These are phyloP conservation scores for Carettochelys insculpta DNA, from an alignment of 2,113 vertebrate genomes.

Conservation along the genomic window DNA sequence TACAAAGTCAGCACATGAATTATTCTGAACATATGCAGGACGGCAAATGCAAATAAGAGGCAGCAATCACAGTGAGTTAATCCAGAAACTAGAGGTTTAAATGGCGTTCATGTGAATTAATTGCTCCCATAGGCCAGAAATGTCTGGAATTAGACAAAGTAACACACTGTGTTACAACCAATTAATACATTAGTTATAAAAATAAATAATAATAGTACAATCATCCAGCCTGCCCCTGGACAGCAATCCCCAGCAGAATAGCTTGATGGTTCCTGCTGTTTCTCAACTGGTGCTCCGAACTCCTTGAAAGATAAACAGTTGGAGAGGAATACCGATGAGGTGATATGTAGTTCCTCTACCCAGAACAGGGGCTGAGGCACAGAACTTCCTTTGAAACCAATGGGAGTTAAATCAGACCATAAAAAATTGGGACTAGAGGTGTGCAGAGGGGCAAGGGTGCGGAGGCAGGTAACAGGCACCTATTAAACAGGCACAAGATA, in stretches of 20 bases:
- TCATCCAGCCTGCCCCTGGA: fast-evolving
- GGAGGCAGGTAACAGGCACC: no score
- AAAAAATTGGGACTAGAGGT: no score
- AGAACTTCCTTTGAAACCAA: background rate
- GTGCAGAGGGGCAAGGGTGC: no score
- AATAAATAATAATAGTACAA: background rate
- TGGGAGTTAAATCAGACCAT: no score
- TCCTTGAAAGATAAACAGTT: background rate
- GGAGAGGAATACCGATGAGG: fast-evolving
- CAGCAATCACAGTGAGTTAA: background rate
- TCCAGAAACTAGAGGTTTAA: background rate
- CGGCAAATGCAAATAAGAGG: background rate
- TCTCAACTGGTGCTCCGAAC: fast-evolving
- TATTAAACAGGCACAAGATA: no score
- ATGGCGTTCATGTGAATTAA: background rate
- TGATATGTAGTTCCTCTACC: background rate
- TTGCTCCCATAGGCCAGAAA: fast-evolving
- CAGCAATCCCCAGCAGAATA: background rate
- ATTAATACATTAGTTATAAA: background rate
- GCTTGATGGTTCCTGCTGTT: background rate
- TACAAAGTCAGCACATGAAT: background rate
- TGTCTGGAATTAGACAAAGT: fast-evolving
- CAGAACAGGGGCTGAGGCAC: fast-evolving
- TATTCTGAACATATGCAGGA: background rate
- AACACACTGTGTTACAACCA: background rate